Percentiles rank a stretch among this genome's conserved stretches.
Evolutionary conservation across 2,888 invertebrate genomes (phyloP).

Genomic region (Macaria liturata): DNA sequence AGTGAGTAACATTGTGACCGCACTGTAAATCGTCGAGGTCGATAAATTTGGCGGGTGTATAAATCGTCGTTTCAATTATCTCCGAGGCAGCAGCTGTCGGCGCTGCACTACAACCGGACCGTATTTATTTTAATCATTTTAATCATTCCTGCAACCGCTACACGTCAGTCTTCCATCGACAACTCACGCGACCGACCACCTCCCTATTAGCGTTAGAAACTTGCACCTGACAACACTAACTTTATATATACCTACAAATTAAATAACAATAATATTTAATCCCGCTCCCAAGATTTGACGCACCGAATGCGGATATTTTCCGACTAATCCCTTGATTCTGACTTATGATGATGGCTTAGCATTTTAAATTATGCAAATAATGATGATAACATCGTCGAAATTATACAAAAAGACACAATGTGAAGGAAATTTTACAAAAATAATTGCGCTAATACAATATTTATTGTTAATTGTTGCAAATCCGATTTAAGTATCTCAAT

Average conservation of each 20-base stretch:
- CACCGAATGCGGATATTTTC: constrained; percentile 7
- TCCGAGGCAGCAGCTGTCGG: constrained; percentile 75
- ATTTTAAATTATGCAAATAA: constrained; percentile 21
- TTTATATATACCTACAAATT: no score
- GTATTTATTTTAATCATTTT: constrained; percentile 82
- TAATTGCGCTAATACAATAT: constrained; percentile 12
- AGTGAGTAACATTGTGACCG: constrained; percentile 41
- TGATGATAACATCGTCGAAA: constrained; percentile 7
- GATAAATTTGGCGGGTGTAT: constrained; percentile 79
- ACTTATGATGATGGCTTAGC: constrained; percentile 12
- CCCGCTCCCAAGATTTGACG: background rate
- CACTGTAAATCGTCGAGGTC: constrained; percentile 71
- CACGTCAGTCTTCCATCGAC: constrained; percentile 13
- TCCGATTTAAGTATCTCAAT: constrained; percentile 13
- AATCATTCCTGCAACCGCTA: constrained; percentile 69
- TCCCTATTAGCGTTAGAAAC: constrained; percentile 2
- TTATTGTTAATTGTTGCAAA: constrained; percentile 22
- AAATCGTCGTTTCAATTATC: constrained; percentile 81
- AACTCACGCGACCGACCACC: constrained; percentile 18
- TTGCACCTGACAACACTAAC: no score
- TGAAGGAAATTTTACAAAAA: background rate
- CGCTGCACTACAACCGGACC: constrained; percentile 64
- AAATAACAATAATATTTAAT: no score
- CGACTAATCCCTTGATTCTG: constrained; percentile 19
- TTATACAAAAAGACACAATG: constrained; percentile 10